phyloP scores from a whole-genome alignment of 2,797 vertebrate species.

The Esox lucius region DNA sequence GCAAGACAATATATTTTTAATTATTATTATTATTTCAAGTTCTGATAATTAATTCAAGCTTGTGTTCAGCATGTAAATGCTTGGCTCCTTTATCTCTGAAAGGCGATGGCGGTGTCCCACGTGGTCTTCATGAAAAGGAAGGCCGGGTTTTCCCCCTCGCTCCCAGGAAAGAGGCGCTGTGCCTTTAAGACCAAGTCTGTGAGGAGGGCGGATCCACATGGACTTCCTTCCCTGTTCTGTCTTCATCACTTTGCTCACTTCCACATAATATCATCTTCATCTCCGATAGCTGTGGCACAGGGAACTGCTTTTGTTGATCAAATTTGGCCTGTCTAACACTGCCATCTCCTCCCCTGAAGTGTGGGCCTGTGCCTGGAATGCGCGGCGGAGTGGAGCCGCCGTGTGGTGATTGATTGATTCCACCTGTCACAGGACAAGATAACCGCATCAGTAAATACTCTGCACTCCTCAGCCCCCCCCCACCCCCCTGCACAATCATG shows the following conservation, averaged over 20 bases:
- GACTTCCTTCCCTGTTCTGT: constrained; percentile 72
- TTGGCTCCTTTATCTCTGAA: constrained; percentile 52
- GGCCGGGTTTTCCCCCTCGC: constrained; percentile 38
- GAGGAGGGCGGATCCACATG: constrained; percentile 73
- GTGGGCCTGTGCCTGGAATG: constrained; percentile 83
- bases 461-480: constrained; percentile 75
- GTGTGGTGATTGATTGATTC: constrained; percentile 92
- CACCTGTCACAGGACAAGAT: constrained; percentile 95
- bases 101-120: constrained; percentile 40
- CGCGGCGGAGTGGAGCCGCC: constrained; percentile 69
- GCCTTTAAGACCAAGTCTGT: constrained; percentile 67
- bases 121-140: constrained; percentile 50
- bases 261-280: constrained; percentile 96
- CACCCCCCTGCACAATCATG: constrained; percentile 76
- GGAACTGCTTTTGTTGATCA: constrained; percentile 94
- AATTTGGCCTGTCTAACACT: constrained; percentile 90
- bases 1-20: constrained; percentile 47
- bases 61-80: constrained; percentile 54
- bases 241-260: constrained; percentile 91
- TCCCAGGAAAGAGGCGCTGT: constrained; percentile 60
- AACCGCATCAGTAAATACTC: constrained; percentile 95
- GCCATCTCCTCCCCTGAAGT: constrained; percentile 86
- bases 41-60: constrained; percentile 60
- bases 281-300: constrained; percentile 90
- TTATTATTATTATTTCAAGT: constrained; percentile 20